These are phyloP conservation scores for Dinomys branickii DNA, from an alignment of 2,113 vertebrate genomes.

Conservation along the genomic window DNA sequence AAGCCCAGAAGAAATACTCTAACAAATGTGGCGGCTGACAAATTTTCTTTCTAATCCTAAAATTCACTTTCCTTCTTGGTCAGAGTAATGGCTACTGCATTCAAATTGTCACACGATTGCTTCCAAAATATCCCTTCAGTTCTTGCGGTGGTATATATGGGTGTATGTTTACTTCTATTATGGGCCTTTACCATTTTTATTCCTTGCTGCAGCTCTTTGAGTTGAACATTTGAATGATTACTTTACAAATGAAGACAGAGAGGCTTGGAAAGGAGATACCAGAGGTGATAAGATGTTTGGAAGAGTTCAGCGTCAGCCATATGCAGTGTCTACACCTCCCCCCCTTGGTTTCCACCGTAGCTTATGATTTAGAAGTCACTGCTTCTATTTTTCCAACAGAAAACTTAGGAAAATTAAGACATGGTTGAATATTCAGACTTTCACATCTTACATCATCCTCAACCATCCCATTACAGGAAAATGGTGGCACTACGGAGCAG, in stretches of 20 bases:
- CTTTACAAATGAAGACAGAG: neutral
- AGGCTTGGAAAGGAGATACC: neutral
- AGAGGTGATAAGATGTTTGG: neutral
- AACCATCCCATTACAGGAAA: neutral
- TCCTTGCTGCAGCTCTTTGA: neutral
- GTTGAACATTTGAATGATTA: neutral
- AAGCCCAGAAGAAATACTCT: neutral
- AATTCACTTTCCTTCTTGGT: neutral
- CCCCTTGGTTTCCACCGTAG: neutral
- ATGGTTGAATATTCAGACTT: neutral
- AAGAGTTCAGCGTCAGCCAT: neutral
- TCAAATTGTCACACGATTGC: neutral
- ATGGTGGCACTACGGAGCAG: neutral
- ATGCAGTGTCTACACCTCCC: neutral
- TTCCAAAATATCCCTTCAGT: neutral
- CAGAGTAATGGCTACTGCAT: neutral
- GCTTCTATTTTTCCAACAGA: neutral
- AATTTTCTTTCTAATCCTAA: slow-evolving; percentile 21
- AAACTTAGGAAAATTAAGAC: slow-evolving; percentile 22
- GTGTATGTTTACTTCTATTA: neutral
- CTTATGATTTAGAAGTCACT: neutral
- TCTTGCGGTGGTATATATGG: neutral
- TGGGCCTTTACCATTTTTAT: neutral
- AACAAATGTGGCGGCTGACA: neutral
- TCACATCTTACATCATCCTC: neutral